These are phyloP conservation scores for Labeo rohita DNA, from an alignment of 2,113 vertebrate genomes.

Conservation along the genomic window DNA sequence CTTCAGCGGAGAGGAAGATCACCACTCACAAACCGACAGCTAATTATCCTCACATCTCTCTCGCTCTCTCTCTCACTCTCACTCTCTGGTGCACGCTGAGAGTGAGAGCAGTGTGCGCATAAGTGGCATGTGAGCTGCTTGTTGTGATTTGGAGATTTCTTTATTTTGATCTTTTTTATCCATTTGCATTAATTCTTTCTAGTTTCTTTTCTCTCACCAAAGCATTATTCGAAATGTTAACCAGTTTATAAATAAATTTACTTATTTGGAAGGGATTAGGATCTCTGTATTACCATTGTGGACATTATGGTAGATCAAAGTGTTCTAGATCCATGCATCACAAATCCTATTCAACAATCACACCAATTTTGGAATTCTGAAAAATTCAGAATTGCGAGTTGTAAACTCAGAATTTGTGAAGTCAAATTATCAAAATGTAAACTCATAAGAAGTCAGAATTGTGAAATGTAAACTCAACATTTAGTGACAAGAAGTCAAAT, in stretches of 20 bases:
- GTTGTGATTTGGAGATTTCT: slow-evolving; percentile 18
- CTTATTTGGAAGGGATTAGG: not conserved
- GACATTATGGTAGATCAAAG: not conserved
- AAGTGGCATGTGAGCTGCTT: not conserved
- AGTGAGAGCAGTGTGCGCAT: slow-evolving; percentile 5
- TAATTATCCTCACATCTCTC: slow-evolving; percentile 53
- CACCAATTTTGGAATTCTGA: no score
- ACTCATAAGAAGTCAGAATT: no score
- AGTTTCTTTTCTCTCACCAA: not conserved
- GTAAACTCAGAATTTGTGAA: no score
- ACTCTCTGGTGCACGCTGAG: slow-evolving; percentile 13
- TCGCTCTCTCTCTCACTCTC: not conserved
- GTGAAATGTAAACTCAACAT: no score
- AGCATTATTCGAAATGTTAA: not conserved
- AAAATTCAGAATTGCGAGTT: no score
- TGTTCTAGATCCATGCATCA: not conserved
- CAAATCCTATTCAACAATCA: not conserved
- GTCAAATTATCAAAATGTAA: no score
- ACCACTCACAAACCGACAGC: slow-evolving; percentile 47
- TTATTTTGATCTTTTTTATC: not conserved
- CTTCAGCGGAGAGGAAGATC: slow-evolving; percentile 34
- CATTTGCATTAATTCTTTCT: not conserved
- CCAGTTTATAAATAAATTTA: not conserved
- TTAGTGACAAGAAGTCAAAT: no score
- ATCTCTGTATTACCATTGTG: not conserved